A percentile compares a stretch with the other conserved stretches of the same genome.
Conservation (phyloP, 2,888 invertebrate genomes). For the Drosophila rellima region DNA sequence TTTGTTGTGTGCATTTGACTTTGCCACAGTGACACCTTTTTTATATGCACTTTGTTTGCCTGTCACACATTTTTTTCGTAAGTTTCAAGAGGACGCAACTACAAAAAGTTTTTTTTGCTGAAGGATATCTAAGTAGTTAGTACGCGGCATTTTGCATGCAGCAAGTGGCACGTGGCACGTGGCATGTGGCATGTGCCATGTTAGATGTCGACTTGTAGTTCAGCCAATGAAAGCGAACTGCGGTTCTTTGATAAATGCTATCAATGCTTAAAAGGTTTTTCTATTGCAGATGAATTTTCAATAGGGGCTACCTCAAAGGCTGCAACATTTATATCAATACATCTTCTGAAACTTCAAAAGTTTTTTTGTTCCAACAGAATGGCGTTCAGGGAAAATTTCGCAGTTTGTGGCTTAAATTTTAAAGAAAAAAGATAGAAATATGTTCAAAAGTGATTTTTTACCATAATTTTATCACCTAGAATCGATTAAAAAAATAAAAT, state of each 20-base stretch:
- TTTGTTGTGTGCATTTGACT: conserved; percentile 43
- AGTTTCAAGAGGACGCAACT: conserved; percentile 27
- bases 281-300: not conserved
- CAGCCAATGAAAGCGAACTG: not conserved
- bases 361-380: not conserved
- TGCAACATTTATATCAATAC: not conserved
- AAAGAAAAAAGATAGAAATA: no score
- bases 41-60: conserved; percentile 45
- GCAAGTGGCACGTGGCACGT: conserved; percentile 29
- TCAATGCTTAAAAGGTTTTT: not conserved
- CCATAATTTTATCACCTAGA: no score
- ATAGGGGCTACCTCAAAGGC: not conserved
- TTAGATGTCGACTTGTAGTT: conserved; percentile 7
- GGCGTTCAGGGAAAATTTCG: no score
- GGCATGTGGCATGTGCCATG: conserved; percentile 3
- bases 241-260: not conserved
- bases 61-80: conserved; percentile 27
- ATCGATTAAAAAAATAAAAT: no score
- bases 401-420: no score
- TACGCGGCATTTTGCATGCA: conserved; percentile 15
- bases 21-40: conserved; percentile 60
- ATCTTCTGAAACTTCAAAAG: not conserved
- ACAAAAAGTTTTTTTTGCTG: conserved; percentile 14
- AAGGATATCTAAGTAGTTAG: conserved; percentile 16
- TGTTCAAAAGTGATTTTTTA: no score